Percentiles rank a stretch among this genome's conserved stretches.
These are phyloP conservation scores for Lagopus leucura DNA, from an alignment of 2,113 vertebrate genomes.

Conservation along the genomic window DNA sequence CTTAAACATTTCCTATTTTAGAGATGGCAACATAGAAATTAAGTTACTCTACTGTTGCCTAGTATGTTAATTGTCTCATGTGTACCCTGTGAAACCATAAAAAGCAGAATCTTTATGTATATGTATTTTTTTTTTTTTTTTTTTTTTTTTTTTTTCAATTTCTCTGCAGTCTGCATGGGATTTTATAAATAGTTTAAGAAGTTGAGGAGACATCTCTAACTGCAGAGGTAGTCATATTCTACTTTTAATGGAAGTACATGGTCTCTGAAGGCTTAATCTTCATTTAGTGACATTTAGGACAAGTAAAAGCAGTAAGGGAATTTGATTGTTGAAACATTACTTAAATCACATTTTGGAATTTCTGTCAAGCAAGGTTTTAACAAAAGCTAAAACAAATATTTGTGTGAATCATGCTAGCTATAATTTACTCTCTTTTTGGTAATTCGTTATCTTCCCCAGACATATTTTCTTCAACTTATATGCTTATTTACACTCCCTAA, in stretches of 20 bases:
- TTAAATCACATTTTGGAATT: neutral
- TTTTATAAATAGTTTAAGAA: neutral
- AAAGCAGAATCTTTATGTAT: neutral
- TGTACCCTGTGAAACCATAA: neutral
- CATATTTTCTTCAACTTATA: neutral
- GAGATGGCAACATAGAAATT: neutral
- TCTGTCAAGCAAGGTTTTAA: neutral
- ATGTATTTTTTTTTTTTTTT: neutral
- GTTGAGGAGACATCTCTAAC: neutral
- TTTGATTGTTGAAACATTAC: neutral
- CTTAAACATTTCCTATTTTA: constrained; percentile 2
- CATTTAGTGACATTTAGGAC: neutral
- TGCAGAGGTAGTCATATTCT: neutral
- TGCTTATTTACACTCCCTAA: neutral
- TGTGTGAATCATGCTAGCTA: neutral
- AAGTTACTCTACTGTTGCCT: neutral
- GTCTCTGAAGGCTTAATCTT: neutral
- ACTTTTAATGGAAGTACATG: neutral
- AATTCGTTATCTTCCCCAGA: neutral
- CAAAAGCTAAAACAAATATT: constrained; percentile 5
- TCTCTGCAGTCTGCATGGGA: neutral
- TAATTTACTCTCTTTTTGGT: neutral
- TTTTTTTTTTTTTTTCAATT: neutral
- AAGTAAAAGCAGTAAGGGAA: neutral
- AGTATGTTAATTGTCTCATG: neutral